A percentile compares a stretch with the other conserved stretches of the same genome.
phyloP scores from a whole-genome alignment of 2,888 invertebrate species.

The Phrixothrix hirtus region DNA sequence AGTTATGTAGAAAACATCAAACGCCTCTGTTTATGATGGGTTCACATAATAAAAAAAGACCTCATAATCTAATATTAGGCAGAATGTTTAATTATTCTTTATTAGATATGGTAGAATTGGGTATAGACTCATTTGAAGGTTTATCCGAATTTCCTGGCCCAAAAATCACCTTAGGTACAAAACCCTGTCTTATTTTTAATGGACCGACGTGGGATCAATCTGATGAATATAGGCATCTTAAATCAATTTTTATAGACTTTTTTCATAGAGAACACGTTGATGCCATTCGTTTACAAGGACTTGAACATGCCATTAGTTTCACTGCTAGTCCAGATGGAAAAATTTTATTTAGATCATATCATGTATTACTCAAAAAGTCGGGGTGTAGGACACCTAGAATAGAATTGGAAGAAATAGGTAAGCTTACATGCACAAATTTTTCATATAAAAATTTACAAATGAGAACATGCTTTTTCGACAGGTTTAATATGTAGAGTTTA shows the following conservation, averaged over 20 bases:
- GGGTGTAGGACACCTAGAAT: conserved; percentile 86
- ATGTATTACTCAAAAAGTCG: conserved; percentile 87
- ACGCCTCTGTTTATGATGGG: conserved; percentile 88
- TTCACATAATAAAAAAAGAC: conserved; percentile 92
- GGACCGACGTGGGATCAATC: conserved; percentile 89
- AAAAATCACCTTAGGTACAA: conserved; percentile 69
- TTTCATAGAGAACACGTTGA: conserved; percentile 84
- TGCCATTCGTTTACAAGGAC: conserved; percentile 84
- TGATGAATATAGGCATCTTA: conserved; percentile 78
- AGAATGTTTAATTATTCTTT: conserved; percentile 87
- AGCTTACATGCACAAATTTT: conserved; percentile 33
- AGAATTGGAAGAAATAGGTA: conserved; percentile 89
- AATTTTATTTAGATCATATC: conserved; percentile 78
- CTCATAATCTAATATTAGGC: conserved; percentile 87
- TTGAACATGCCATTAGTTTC: conserved; percentile 92
- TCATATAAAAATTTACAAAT: too few species aligned
- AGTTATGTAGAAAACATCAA: conserved; percentile 79
- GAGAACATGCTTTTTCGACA: too few species aligned
- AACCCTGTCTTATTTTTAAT: conserved; percentile 89
- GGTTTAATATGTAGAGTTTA: too few species aligned
- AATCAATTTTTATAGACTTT: conserved; percentile 88
- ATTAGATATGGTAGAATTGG: conserved; percentile 95
- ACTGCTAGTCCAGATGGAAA: conserved; percentile 78
- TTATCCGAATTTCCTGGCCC: conserved; percentile 78
- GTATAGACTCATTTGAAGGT: conserved; percentile 80